Evolutionary conservation across 2,888 invertebrate species (phyloP), one percentile per base, ranked within the genome.

Genomic region (Unio delphinus): DNA sequence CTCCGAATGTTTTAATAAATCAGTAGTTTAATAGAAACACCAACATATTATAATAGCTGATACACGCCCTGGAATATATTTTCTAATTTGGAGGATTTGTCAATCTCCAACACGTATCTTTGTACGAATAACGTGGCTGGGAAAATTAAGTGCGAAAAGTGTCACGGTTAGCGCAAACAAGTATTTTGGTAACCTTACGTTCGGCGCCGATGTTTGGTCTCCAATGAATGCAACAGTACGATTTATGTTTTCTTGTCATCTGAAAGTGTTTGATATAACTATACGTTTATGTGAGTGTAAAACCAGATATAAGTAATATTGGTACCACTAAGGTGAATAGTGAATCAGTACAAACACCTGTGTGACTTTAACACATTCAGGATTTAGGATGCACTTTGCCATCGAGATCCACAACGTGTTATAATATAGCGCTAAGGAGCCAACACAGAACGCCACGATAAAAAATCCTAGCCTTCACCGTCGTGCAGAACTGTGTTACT

Each of bases 21-120:
- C 20, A 82, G 28, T n/a, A 83, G 65, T 63, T 85, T 85, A 23
- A 83, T 79, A 8, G 83, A 76, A 56, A 82, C 78, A 26, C 83
- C 82, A 60, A 81, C 54, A 64, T 83, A 83, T 69, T 82, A 85
- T 15, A 84, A 71, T 23, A 81, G 75, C 60, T 80, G 78, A 62
- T 82, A 78, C 3, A 82, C 55, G 18, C 78, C 69, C 60, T 78
- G 75, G 20, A 79, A 64, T 0, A 68, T 58, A 17, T 63, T 68
- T 15, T 76, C 76, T n/a, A 67, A 34, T 4, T 20, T 55, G 20
- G 74, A 67, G 3, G 68, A 65, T 5, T 61, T 70, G 1, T 65
- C 56, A 58, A 68, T 62, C 17, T 62, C 68, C 15, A 64, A 63
- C 28, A 76, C 30, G 69, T 4, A 75, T 62, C 30, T 73, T 64